Base-by-base conservation (phyloP, 2,888 invertebrate genomes). In the Rhabditophanes sp. region DNA sequence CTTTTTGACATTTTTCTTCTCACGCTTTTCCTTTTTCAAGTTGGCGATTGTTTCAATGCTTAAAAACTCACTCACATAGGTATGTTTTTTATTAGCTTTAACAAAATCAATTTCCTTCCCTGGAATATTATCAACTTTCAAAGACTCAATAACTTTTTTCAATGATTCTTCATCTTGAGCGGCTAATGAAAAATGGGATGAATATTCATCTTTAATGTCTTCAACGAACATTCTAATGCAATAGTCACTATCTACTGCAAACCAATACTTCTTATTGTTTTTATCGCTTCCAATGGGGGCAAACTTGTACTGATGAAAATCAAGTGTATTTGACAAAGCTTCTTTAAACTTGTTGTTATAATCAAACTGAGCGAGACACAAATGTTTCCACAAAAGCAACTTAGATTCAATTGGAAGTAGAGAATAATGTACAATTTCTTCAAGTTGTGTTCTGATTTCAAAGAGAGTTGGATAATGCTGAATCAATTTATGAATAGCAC, bases 191-290 rank as follows among this genome's bases (percentile, higher is more conserved):
- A n/a, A n/a, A n/a, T n/a, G n/a, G n/a, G n/a, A n/a, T n/a, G n/a
- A n/a, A n/a, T 49, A 36, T 15, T 35, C 27, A 65, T 93, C 90
- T 68, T 93, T 90, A 48, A 80, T 76, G 64, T 93, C 87, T 68
- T 93, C 93, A 62, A 80, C 78, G 68, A 87, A 96, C 28, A 96
- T 76, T 45, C 84, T 75, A 42, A 93, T n/a, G n/a, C n/a, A n/a
- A n/a, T n/a, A n/a, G n/a, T n/a, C n/a, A n/a, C n/a, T n/a, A n/a
- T n/a, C n/a, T n/a, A n/a, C n/a, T n/a, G n/a, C n/a, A n/a, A n/a
- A 76, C 88, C 93, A 96, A 68, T 96, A 96, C 4, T 79, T 75
- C 65, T 82, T 76, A 1, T 96, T 93, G 59, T 77, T 74, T 44
- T 79, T 78, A 70, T 96, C 96, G 48, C 79, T 74, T 2, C 96